Evolutionary conservation across 1,140 invertebrate genomes (phyloP), one percentile per base, ranked within the genome.

Genomic region (Ladona fulva): DNA sequence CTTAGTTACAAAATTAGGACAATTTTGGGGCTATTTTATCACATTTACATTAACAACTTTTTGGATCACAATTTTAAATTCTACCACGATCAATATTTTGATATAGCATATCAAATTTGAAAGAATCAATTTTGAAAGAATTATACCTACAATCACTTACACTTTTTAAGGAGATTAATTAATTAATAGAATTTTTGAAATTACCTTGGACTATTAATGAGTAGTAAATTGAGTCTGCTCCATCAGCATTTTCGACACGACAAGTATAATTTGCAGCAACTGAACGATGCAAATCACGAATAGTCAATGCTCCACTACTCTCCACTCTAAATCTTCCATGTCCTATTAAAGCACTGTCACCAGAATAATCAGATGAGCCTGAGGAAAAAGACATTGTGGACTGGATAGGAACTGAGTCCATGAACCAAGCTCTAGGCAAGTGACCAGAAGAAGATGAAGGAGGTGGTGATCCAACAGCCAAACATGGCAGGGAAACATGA

Each of bases 231-330:
- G 88, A 85, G 81, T 92, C 91, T n/a, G 88, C 88, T 5, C 92
- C 92, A 73, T 92, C 87, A 10, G 88, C 87, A 80, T 95, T 94
- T 79, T 90, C 89, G 12, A 92, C 92, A 73, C 89, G 89, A 80
- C 93, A 95, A 1, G 92, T 90, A 80, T 93, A 94, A 83, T 94
- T 93, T 10, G 91, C 92, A 11, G 89, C 86, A 82, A 94, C 92
- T 1, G 86, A 84, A 78, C 89, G 83, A 81, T 91, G 90, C 11
- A 92, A 82, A 81, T 87, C 89, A 0, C 24, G 24, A 75, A 75
- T 75, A 19, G 24, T 75, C 16, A 75, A 42, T 5, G 74, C 74
- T 66, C 52, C 52, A 66, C n/a, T 66, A 66, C 52, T 22, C n/a
- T 66, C 52, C n/a, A 66, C 52, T 66, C 52, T 66, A 66, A 66